Evolutionary conservation across 2,113 vertebrate genomes (phyloP).

Genomic region (Nipponia nippon): DNA sequence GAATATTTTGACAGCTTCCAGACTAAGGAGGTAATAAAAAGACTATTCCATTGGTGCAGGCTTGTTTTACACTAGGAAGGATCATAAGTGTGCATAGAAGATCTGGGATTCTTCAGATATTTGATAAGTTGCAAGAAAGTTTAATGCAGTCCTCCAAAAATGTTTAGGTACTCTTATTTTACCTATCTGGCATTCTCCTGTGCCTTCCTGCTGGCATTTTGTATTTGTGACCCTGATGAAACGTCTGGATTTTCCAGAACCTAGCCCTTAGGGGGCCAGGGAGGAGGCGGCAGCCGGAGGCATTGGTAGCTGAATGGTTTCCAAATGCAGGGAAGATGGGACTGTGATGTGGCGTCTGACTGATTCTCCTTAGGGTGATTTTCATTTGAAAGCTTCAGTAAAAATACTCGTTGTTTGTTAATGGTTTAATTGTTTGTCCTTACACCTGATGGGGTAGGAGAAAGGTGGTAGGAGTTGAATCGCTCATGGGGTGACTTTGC

Average conservation of each 20-base stretch:
- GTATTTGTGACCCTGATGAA: neutral
- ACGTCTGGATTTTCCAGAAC: neutral
- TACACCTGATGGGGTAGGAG: neutral
- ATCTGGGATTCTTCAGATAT: neutral
- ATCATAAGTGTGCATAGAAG: fast-evolving
- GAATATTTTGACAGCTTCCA: neutral
- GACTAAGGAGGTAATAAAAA: neutral
- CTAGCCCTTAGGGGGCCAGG: neutral
- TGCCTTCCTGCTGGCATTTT: neutral
- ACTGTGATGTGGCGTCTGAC: neutral
- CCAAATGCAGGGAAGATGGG: neutral
- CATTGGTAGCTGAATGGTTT: neutral
- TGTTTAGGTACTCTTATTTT: neutral
- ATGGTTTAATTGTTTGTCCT: neutral
- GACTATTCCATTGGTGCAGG: neutral
- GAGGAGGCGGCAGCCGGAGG: neutral
- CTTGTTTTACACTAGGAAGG: neutral
- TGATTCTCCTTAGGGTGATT: neutral
- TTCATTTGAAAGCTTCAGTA: neutral
- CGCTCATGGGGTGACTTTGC: neutral
- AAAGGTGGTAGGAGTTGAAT: neutral
- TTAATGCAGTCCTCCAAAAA: neutral
- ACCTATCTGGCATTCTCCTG: fast-evolving
- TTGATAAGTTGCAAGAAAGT: neutral
- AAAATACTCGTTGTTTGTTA: neutral